Percentiles rank a stretch among this genome's conserved stretches.
phyloP scores from a whole-genome alignment of 2,888 invertebrate species.

The Nycteola revayana region DNA sequence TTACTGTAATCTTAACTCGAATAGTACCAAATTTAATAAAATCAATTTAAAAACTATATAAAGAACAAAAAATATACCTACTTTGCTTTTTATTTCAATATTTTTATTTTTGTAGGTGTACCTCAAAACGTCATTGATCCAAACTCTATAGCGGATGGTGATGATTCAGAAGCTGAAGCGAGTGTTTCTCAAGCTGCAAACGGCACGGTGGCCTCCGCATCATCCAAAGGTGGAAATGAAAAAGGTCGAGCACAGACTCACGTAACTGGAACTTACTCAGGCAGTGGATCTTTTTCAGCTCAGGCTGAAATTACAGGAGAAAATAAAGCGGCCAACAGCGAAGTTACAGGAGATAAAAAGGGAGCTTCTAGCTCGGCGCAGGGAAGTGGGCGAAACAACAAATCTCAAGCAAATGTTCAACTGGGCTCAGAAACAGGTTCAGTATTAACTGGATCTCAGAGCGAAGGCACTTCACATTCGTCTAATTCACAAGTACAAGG shows the following conservation, averaged over 20 bases:
- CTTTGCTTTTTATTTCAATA: too few species aligned
- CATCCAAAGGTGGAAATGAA: constrained; percentile 88
- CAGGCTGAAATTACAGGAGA: constrained; percentile 90
- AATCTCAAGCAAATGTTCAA: constrained; percentile 90
- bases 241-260: constrained; percentile 91
- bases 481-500: constrained; percentile 91
- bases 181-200: constrained; percentile 79
- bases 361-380: constrained; percentile 89
- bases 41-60: too few species aligned
- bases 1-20: too few species aligned
- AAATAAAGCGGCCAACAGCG: constrained; percentile 86
- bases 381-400: constrained; percentile 87
- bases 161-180: constrained; percentile 88
- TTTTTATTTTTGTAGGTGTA: constrained; percentile 35
- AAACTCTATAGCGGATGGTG: constrained; percentile 77
- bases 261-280: constrained; percentile 90
- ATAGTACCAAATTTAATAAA: too few species aligned
- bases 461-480: constrained; percentile 88
- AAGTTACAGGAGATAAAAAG: constrained; percentile 87
- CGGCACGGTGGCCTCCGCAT: constrained; percentile 88
- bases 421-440: constrained; percentile 89
- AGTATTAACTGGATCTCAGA: constrained; percentile 88
- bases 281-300: constrained; percentile 90
- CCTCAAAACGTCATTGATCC: constrained; percentile 69
- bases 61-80: too few species aligned